phyloP scores from a whole-genome alignment of 2,797 vertebrate species.

The Phrynocephalus guinanensis region DNA sequence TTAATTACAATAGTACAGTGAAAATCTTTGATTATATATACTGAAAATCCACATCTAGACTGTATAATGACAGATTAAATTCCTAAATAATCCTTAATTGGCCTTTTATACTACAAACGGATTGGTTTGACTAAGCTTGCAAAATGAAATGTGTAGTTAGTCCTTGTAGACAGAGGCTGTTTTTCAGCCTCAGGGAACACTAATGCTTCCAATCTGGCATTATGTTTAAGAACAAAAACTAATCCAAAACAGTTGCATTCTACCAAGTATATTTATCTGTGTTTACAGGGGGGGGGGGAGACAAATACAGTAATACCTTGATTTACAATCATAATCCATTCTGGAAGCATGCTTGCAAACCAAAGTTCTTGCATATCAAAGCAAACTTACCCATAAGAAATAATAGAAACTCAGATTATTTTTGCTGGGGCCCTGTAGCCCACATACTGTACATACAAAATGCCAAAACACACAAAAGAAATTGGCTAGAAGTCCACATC shows the following conservation, averaged over 20 bases:
- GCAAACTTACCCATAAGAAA: too few relatives aligned
- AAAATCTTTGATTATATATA: slow-evolving; percentile 13
- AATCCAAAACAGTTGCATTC: not conserved
- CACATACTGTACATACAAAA: too few relatives aligned
- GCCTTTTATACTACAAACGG: slow-evolving; percentile 41
- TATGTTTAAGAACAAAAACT: slow-evolving; percentile 27
- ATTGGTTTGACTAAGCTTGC: slow-evolving; percentile 59
- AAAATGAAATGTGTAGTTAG: slow-evolving; percentile 46
- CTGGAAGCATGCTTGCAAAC: too few relatives aligned
- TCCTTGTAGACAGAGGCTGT: slow-evolving; percentile 28
- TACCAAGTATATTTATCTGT: too few relatives aligned
- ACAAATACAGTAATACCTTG: too few relatives aligned
- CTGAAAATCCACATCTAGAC: not conserved
- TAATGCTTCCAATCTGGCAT: not conserved
- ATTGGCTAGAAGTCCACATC: too few relatives aligned
- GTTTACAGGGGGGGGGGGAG: too few relatives aligned
- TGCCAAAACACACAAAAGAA: too few relatives aligned
- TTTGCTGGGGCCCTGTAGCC: too few relatives aligned
- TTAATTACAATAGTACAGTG: not conserved
- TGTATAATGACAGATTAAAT: slow-evolving; percentile 28
- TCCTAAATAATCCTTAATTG: slow-evolving; percentile 45
- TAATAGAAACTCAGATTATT: too few relatives aligned
- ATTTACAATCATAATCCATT: too few relatives aligned
- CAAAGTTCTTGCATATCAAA: too few relatives aligned
- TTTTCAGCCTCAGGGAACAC: slow-evolving; percentile 36